phyloP scores from a whole-genome alignment of 2,113 vertebrate genomes.

The Leptodactylus fuscus region DNA sequence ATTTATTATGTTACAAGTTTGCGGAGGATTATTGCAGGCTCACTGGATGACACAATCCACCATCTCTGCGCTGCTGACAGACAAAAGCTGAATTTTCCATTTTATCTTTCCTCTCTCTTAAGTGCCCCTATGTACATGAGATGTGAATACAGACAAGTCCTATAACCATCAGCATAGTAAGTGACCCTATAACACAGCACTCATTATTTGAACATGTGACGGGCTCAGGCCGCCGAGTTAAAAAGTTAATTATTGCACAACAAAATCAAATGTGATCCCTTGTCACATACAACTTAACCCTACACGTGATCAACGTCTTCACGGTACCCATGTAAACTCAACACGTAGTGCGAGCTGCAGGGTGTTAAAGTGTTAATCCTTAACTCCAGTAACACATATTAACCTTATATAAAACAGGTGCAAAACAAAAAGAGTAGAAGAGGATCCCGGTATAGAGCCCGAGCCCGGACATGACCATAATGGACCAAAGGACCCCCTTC shows the following conservation, averaged over 20 bases:
- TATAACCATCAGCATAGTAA: not conserved
- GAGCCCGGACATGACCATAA: no score
- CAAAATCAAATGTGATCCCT: conserved; percentile 65
- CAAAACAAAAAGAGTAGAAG: not conserved
- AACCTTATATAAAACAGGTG: not conserved
- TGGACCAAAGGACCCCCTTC: no score
- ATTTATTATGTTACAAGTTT: no score
- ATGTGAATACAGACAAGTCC: not conserved
- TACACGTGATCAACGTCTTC: not conserved
- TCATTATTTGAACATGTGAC: conserved; percentile 44
- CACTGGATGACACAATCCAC: no score
- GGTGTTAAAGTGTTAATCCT: conserved; percentile 8
- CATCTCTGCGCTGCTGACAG: no score
- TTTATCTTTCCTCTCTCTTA: not conserved
- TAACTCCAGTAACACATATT: not conserved
- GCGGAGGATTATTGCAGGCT: no score
- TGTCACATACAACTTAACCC: conserved; percentile 59
- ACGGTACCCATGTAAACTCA: not conserved
- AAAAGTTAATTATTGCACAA: conserved; percentile 70
- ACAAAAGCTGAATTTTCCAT: not conserved
- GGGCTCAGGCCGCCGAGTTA: conserved; percentile 11
- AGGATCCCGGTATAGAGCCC: no score
- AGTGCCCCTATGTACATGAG: not conserved
- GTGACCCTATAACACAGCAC: not conserved
- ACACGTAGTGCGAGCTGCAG: not conserved